phyloP scores from a whole-genome alignment of 1,140 invertebrate species.

The Tribolium madens region DNA sequence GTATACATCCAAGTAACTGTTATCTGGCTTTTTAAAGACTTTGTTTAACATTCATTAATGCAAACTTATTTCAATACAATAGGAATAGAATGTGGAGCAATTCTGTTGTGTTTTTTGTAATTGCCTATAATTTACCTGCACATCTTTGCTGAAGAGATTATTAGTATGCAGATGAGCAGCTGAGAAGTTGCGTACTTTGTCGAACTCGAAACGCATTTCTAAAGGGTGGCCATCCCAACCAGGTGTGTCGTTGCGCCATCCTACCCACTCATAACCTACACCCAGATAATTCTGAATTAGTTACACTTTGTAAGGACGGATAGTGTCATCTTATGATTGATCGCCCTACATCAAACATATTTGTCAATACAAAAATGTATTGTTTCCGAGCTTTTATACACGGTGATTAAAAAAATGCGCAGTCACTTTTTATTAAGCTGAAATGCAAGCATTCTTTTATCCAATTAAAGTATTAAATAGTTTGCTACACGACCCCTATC shows the following conservation, averaged over 20 bases:
- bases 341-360: too few species aligned
- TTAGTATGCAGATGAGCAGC: slow-evolving; percentile 79
- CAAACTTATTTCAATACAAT: not conserved
- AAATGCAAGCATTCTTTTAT: too few species aligned
- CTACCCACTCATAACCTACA: slow-evolving; percentile 85
- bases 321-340: too few species aligned
- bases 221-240: slow-evolving; percentile 70
- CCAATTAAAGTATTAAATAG: not conserved
- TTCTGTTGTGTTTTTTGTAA: slow-evolving; percentile 8
- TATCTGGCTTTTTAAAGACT: not conserved
- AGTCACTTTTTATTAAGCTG: too few species aligned
- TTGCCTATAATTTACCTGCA: slow-evolving; percentile 69
- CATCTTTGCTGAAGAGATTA: slow-evolving; percentile 75
- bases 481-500: slow-evolving; percentile 10
- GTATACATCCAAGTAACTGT: too few species aligned
- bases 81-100: not conserved
- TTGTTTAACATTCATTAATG: not conserved
- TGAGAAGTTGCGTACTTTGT: slow-evolving; percentile 80
- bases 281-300: slow-evolving; percentile 5
- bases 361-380: too few species aligned
- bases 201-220: slow-evolving; percentile 83
- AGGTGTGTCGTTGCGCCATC: slow-evolving; percentile 80
- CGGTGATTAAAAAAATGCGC: too few species aligned
- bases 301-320: not conserved
- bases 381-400: too few species aligned